These are phyloP conservation scores for Hecatera dysodea DNA, from an alignment of 2,888 invertebrate species.

Conservation along the genomic window DNA sequence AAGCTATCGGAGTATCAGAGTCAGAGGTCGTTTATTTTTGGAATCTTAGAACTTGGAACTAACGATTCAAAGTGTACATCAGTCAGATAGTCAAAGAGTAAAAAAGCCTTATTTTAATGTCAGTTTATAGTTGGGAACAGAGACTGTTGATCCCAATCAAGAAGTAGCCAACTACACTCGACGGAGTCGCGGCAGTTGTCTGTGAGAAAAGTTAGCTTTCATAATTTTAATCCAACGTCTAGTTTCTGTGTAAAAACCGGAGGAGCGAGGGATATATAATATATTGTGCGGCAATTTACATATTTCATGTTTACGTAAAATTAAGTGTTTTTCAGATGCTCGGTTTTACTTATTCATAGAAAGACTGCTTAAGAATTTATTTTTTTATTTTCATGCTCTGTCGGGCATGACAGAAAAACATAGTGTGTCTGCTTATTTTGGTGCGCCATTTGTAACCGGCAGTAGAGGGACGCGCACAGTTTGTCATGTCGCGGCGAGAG, in stretches of 20 bases:
- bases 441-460: conserved; percentile 46
- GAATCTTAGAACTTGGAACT: not conserved
- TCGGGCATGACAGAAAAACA: conserved; percentile 52
- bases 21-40: not conserved
- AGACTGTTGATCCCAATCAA: not conserved
- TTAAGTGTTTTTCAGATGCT: conserved; percentile 17
- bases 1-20: too few relatives aligned
- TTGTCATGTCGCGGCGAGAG: conserved; percentile 43
- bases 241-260: not conserved
- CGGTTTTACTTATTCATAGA: conserved; percentile 49
- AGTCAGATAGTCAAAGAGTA: not conserved
- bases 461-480: conserved; percentile 19
- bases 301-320: conserved; percentile 43
- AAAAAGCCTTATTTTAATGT: not conserved
- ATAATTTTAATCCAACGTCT: not conserved
- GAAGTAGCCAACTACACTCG: conserved; percentile 3
- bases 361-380: conserved; percentile 22
- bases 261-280: conserved; percentile 2
- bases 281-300: conserved; percentile 39
- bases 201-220: not conserved
- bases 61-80: not conserved
- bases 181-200: not conserved
- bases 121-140: not conserved
- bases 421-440: conserved; percentile 41
- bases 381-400: conserved; percentile 47